Conservation (phyloP, 2,113 vertebrate species). For the Urocynchramus pylzowi region DNA sequence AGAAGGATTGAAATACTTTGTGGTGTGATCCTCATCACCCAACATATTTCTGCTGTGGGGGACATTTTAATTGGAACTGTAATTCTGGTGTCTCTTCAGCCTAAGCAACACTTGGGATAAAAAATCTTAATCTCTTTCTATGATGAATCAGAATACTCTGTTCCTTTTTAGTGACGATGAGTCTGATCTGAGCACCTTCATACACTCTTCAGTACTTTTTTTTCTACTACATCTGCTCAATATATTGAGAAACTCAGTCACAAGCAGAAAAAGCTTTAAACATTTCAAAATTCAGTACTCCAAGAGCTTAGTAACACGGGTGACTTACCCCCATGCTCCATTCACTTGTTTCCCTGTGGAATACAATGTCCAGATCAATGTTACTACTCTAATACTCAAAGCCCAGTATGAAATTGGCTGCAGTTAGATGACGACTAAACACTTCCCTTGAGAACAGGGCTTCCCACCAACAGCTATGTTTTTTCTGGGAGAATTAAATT, state of each 20-base stretch:
- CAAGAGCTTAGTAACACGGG: not conserved
- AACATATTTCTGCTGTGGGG: not conserved
- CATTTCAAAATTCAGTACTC: not conserved
- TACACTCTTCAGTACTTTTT: not conserved
- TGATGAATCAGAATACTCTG: not conserved
- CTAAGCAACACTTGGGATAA: not conserved
- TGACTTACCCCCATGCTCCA: not conserved
- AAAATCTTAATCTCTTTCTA: not conserved
- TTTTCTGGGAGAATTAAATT: not conserved
- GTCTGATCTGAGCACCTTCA: not conserved
- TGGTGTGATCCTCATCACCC: not conserved
- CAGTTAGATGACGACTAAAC: not conserved
- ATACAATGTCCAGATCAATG: not conserved
- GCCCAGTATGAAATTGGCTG: not conserved
- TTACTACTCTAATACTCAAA: not conserved
- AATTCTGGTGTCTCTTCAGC: not conserved
- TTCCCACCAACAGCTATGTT: not conserved
- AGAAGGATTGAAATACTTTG: not conserved
- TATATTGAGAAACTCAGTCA: not conserved
- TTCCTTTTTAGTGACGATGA: not conserved
- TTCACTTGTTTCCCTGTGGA: not conserved
- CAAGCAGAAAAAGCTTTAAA: not conserved
- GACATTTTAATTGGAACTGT: not conserved
- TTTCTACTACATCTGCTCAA: not conserved
- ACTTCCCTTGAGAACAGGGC: not conserved